Evolutionary conservation across 2,888 invertebrate species (phyloP).

Genomic region (Aphidoletes aphidimyza): DNA sequence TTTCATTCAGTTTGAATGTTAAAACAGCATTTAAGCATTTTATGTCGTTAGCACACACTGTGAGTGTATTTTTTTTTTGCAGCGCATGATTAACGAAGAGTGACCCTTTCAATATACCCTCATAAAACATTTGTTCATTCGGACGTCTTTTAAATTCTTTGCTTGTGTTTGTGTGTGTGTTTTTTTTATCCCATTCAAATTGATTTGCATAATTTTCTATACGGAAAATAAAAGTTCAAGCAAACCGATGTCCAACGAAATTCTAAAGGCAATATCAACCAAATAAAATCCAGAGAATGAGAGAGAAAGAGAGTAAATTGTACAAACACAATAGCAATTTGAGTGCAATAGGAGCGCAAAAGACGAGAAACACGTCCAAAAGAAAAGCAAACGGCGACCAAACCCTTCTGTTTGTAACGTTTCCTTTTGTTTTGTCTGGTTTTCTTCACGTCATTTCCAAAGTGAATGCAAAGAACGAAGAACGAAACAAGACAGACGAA

Average conservation of each 20-base stretch:
- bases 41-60: slow-evolving; percentile 19
- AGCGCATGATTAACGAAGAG: slow-evolving; percentile 49
- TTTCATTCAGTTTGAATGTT: not conserved
- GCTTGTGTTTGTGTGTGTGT: too few species aligned
- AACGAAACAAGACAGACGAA: not conserved
- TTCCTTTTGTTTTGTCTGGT: slow-evolving; percentile 43
- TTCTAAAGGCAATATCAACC: not conserved
- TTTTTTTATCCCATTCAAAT: not conserved
- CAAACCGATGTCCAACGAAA: slow-evolving; percentile 40
- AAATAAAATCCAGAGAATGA: not conserved
- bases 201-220: slow-evolving; percentile 30
- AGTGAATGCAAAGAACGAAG: not conserved
- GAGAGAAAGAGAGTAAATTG: not conserved
- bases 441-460: not conserved
- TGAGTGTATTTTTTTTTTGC: not conserved
- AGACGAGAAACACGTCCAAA: not conserved
- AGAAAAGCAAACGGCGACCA: slow-evolving; percentile 21
- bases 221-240: not conserved
- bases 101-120: slow-evolving; percentile 37
- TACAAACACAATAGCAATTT: not conserved
- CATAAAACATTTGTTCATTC: slow-evolving; percentile 31
- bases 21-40: not conserved
- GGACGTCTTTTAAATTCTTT: not conserved
- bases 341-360: not conserved
- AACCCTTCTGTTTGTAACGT: slow-evolving; percentile 51